Conservation (phyloP, 2,888 invertebrate genomes). For the Allophyes oxyacanthae region DNA sequence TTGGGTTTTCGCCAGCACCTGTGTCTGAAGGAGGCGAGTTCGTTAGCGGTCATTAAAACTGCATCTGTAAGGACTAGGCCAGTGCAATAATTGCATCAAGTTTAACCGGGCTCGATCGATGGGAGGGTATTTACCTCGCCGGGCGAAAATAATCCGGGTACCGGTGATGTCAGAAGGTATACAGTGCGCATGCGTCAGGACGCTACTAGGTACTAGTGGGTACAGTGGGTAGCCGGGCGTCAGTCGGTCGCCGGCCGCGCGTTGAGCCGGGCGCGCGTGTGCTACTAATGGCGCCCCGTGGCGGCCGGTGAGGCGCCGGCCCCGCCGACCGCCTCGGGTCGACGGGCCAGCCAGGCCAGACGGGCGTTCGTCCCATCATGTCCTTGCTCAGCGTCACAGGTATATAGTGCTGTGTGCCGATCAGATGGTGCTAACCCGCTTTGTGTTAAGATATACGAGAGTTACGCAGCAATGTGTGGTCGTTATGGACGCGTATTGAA, state of each 20-base stretch:
- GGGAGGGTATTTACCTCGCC: conserved; percentile 89
- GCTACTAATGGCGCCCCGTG: conserved; percentile 85
- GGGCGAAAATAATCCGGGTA: conserved; percentile 88
- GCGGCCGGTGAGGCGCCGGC: conserved; percentile 89
- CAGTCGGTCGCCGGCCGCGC: conserved; percentile 85
- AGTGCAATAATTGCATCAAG: conserved; percentile 89
- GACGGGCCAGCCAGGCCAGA: conserved; percentile 84
- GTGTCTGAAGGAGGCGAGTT: conserved; percentile 27
- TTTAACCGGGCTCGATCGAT: conserved; percentile 88
- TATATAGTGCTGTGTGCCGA: conserved; percentile 70
- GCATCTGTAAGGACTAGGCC: conserved; percentile 82
- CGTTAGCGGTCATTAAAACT: conserved; percentile 69
- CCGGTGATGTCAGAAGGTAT: conserved; percentile 84
- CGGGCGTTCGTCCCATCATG: conserved; percentile 84
- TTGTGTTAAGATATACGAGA: conserved; percentile 66
- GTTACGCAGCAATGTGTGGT: conserved; percentile 72
- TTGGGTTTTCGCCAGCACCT: conserved; percentile 22
- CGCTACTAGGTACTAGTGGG: conserved; percentile 59
- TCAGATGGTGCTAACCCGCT: conserved; percentile 60
- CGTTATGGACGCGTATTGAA: conserved; percentile 73
- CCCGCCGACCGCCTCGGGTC: conserved; percentile 89
- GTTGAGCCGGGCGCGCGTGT: conserved; percentile 82
- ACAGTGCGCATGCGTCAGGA: conserved; percentile 64
- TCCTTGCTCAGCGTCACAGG: conserved; percentile 90
- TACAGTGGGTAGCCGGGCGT: conserved; percentile 58